Conservation (phyloP, 2,113 vertebrate species). For the Dicerorhinus sumatrensis region DNA sequence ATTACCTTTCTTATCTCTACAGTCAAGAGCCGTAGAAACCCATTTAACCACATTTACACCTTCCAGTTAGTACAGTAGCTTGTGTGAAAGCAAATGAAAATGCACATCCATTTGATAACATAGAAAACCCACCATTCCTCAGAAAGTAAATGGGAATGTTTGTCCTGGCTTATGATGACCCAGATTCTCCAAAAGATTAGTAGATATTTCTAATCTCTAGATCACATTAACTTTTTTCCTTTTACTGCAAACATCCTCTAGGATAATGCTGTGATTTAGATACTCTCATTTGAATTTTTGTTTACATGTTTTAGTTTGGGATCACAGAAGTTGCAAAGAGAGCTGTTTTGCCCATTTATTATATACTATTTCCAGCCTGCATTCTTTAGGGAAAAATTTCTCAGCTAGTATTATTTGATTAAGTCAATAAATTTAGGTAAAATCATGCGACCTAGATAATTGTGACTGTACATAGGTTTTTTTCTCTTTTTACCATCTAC, state of each 20-base stretch:
- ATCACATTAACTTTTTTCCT: neutral
- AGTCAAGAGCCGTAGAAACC: neutral
- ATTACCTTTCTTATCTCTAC: neutral
- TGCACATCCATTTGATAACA: neutral
- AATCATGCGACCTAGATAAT: slow-evolving; percentile 25
- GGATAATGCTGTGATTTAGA: slow-evolving; percentile 55
- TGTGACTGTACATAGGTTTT: neutral
- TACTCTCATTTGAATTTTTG: slow-evolving; percentile 38
- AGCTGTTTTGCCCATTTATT: slow-evolving; percentile 25
- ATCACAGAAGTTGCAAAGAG: slow-evolving; percentile 35
- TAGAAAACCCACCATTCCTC: neutral
- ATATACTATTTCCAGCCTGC: slow-evolving; percentile 37
- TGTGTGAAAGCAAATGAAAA: slow-evolving; percentile 41
- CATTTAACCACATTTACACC: neutral
- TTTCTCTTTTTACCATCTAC: neutral
- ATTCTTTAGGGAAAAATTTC: slow-evolving; percentile 48
- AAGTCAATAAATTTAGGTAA: slow-evolving; percentile 63
- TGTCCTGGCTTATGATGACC: neutral
- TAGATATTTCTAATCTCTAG: slow-evolving; percentile 26
- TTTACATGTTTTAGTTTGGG: slow-evolving; percentile 49
- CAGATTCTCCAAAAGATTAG: slow-evolving; percentile 15
- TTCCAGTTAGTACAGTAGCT: neutral
- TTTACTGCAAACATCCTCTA: neutral
- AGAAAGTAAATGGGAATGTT: neutral
- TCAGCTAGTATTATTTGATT: slow-evolving; percentile 22